Conservation (phyloP, 2,888 invertebrate genomes). For the Cryptocephalus primarius region DNA sequence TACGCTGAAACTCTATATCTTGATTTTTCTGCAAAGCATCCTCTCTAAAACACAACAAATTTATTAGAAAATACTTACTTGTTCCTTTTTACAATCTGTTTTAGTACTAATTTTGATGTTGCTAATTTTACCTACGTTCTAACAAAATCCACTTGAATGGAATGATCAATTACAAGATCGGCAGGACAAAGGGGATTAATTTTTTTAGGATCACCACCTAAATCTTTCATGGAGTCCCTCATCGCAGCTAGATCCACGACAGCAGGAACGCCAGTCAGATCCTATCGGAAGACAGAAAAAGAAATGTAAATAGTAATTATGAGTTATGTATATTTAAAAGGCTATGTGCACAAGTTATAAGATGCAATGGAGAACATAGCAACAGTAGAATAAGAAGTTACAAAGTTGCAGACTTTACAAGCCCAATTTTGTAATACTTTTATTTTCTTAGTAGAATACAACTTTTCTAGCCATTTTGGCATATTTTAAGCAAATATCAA, state of each 20-base stretch:
- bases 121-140: constrained; percentile 44
- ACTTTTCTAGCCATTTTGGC: no score
- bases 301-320: not conserved
- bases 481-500: no score
- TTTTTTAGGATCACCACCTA: constrained; percentile 82
- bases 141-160: constrained; percentile 91
- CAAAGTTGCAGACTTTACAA: no score
- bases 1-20: constrained; percentile 88
- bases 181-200: constrained; percentile 97
- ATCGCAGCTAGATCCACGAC: constrained; percentile 99
- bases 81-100: not conserved
- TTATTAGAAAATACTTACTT: not conserved
- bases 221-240: constrained; percentile 82
- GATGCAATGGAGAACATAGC: not conserved
- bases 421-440: no score
- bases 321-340: not conserved
- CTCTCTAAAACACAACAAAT: constrained; percentile 46
- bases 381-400: no score
- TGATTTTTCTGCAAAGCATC: constrained; percentile 89
- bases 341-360: not conserved
- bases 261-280: constrained; percentile 94
- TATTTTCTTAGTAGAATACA: no score
- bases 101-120: not conserved
- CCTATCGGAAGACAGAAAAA: constrained; percentile 40
- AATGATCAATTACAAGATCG: constrained; percentile 97